These are phyloP conservation scores for Spisula solida DNA, from an alignment of 2,888 invertebrate species.

Conservation along the genomic window DNA sequence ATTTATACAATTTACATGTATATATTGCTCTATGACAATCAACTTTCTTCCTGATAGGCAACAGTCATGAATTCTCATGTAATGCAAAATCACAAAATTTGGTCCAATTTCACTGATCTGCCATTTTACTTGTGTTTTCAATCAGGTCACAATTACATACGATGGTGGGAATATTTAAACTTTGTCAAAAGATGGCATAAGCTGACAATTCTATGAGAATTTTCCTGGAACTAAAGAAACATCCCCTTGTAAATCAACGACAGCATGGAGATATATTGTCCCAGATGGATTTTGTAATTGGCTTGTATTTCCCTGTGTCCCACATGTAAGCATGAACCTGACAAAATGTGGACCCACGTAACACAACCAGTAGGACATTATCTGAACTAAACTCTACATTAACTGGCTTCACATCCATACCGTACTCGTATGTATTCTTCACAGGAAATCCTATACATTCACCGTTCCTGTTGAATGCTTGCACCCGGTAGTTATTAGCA, in stretches of 20 bases:
- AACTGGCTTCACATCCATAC: slow-evolving; percentile 77
- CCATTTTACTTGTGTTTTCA: no score
- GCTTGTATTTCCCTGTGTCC: slow-evolving; percentile 57
- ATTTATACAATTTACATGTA: no score
- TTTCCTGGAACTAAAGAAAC: no score
- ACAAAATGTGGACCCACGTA: slow-evolving; percentile 74
- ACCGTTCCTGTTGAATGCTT: slow-evolving; percentile 79
- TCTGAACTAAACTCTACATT: slow-evolving; percentile 70
- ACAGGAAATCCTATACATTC: slow-evolving; percentile 74
- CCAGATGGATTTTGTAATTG: slow-evolving; percentile 28
- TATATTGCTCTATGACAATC: no score
- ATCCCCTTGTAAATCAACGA: background rate
- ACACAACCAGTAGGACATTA: slow-evolving; percentile 72
- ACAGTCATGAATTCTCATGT: no score
- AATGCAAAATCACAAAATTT: no score
- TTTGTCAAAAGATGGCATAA: no score
- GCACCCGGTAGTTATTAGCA: slow-evolving; percentile 81
- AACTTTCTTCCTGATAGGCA: no score
- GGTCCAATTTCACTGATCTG: no score
- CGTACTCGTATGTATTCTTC: slow-evolving; percentile 74
- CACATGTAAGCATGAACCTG: slow-evolving; percentile 76
- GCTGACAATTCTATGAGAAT: no score
- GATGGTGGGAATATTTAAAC: no score
- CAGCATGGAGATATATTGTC: slow-evolving; percentile 42
- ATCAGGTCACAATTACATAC: no score